phyloP scores from a whole-genome alignment of 2,797 vertebrate genomes.

The Mormyrus proboscirostris region DNA sequence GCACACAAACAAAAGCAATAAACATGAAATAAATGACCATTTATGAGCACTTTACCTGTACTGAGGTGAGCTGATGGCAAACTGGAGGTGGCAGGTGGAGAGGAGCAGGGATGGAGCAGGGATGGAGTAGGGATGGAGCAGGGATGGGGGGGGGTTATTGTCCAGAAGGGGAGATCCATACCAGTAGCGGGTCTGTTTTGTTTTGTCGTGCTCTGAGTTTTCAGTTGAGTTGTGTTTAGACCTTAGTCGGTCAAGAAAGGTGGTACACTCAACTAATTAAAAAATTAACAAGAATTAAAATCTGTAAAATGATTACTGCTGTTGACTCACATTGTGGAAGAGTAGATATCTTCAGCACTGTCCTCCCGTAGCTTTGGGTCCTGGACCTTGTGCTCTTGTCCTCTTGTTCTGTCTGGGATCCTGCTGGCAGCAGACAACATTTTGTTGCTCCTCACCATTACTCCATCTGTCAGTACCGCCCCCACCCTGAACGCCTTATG shows the following conservation, averaged over 20 bases:
- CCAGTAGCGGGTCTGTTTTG: not conserved
- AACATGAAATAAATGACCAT: not conserved
- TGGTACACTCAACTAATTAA: not conserved
- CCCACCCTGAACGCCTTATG: not conserved
- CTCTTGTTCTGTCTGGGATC: not conserved
- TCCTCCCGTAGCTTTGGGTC: not conserved
- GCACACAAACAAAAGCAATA: not conserved
- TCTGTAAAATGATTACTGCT: not conserved
- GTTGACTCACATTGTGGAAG: not conserved
- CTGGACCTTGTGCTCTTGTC: not conserved
- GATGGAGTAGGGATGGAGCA: too few species aligned
- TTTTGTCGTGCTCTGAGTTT: not conserved
- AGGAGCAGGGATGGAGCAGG: not conserved
- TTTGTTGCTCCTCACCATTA: not conserved
- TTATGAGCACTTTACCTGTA: not conserved
- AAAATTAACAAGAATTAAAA: not conserved
- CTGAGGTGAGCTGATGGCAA: not conserved
- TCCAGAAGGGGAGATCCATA: not conserved
- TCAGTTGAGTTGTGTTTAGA: not conserved
- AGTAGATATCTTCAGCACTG: not conserved
- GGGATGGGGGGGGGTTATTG: not conserved
- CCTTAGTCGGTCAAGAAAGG: not conserved
- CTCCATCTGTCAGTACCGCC: not conserved
- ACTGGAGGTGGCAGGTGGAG: not conserved
- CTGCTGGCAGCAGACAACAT: not conserved